Base-by-base conservation (phyloP, 2,888 invertebrate genomes). In the Ypsolopha sequella region DNA sequence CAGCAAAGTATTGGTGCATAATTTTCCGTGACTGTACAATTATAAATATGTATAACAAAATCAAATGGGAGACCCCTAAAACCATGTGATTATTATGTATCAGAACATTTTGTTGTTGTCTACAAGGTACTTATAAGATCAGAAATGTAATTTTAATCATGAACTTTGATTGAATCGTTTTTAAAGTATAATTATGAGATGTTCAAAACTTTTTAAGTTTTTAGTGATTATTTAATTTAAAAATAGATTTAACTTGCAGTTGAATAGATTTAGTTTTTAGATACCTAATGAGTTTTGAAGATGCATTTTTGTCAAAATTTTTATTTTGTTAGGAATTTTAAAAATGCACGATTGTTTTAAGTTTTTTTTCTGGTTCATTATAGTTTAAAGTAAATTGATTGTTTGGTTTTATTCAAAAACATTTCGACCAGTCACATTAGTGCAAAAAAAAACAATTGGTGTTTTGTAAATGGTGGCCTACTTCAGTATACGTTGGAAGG, bases 131-230 rank as follows among this genome's bases (percentile, higher is more conserved):
- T 63, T 61, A 60, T 60, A 63, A 62, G 62, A 61, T 62, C 61
- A 48, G 53, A 58, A 53, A 58, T 70, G 63, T 63, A 65, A 69
- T 79, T 81, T 85, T 81, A 85, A 85, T 82, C 80, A 79, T 84
- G 82, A 84, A 85, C 81, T 76, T 68, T 76, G 81, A 82, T 84
- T 80, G 60, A 61, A 65, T 70, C 58, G 66, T 82, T 84, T 47
- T 82, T 79, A 81, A 67, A 70, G 67, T 70, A 65, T 80, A 78
- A 80, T 82, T 84, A 75, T 79, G 73, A 70, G 60, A 73, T 77
- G 69, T 68, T 65, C 59, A 66, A 62, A 33, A 39, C 63, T 66
- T 61, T 58, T 63, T n/a, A n/a, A n/a, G 63, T n/a, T 67, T 64
- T 66, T 57, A 64, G 62, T 76, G 70, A 73, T 76, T 77, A 69